Conservation (phyloP, 2,888 invertebrate species). For the Calameuta idolon region DNA sequence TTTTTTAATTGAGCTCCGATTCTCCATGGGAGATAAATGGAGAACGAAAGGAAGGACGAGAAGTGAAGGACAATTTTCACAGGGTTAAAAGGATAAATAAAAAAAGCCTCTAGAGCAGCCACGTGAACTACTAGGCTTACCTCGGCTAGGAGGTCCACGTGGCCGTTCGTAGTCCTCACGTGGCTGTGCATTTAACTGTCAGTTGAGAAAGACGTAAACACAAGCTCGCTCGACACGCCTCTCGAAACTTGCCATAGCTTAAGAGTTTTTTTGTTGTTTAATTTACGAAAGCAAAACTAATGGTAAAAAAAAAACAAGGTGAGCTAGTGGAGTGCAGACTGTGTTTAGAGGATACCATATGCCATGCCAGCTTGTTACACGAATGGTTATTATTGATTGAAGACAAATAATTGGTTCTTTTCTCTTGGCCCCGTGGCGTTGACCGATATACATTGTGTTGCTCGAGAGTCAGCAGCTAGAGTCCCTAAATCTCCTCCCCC, state of each 20-base stretch:
- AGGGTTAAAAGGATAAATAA: not conserved
- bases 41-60: not conserved
- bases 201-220: not conserved
- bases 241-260: slow-evolving; percentile 52
- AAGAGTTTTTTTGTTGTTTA: slow-evolving; percentile 54
- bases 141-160: not conserved
- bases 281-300: slow-evolving; percentile 46
- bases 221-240: not conserved
- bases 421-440: slow-evolving; percentile 61
- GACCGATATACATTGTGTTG: slow-evolving; percentile 56
- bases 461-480: slow-evolving; percentile 42
- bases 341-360: slow-evolving; percentile 68
- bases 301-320: slow-evolving; percentile 61
- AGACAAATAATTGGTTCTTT: slow-evolving; percentile 53
- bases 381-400: slow-evolving; percentile 31
- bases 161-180: not conserved
- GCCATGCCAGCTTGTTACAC: slow-evolving; percentile 62
- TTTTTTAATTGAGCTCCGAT: not conserved
- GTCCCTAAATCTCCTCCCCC: not conserved
- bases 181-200: not conserved
- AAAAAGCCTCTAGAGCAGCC: not conserved
- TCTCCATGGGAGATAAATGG: not conserved
- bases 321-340: slow-evolving; percentile 68
- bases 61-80: not conserved
- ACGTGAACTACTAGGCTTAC: not conserved